Evolutionary conservation across 2,888 invertebrate species (phyloP).

Genomic region (Trissonchulus latispiculum): DNA sequence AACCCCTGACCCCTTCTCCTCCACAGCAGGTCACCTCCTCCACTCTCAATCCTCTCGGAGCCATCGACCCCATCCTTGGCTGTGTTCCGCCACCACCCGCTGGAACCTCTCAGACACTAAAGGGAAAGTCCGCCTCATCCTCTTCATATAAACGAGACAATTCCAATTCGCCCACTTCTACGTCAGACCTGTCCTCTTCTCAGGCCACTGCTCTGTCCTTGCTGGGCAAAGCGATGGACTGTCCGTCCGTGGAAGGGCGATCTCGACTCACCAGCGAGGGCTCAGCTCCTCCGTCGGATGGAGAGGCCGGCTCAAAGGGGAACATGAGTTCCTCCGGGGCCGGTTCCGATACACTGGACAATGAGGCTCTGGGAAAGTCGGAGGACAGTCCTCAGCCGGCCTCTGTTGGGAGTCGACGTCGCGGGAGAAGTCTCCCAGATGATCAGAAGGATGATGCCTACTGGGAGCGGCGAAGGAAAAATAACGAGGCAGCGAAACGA

Average conservation of each 20-base stretch:
- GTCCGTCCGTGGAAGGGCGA: not conserved
- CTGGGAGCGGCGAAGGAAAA: conserved; percentile 73
- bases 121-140: no score
- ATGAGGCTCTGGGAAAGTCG: not conserved
- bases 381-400: not conserved
- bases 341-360: not conserved
- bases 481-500: conserved; percentile 87
- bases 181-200: not conserved
- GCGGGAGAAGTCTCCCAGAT: conserved; percentile 41
- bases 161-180: conserved; percentile 16
- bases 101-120: no score
- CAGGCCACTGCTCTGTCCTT: not conserved
- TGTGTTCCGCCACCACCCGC: not conserved
- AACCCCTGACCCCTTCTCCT: not conserved
- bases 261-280: not conserved
- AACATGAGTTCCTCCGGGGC: not conserved
- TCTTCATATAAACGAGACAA: conserved; percentile 13
- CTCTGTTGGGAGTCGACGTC: conserved; percentile 15
- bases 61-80: not conserved
- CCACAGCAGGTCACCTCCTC: not conserved
- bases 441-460: conserved; percentile 65
- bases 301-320: not conserved
- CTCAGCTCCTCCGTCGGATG: not conserved
- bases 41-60: not conserved
- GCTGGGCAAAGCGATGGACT: no score